These are phyloP conservation scores for Heliopora coerulea DNA, from an alignment of 92 coral and sea anemone genomes.

Conservation along the genomic window DNA sequence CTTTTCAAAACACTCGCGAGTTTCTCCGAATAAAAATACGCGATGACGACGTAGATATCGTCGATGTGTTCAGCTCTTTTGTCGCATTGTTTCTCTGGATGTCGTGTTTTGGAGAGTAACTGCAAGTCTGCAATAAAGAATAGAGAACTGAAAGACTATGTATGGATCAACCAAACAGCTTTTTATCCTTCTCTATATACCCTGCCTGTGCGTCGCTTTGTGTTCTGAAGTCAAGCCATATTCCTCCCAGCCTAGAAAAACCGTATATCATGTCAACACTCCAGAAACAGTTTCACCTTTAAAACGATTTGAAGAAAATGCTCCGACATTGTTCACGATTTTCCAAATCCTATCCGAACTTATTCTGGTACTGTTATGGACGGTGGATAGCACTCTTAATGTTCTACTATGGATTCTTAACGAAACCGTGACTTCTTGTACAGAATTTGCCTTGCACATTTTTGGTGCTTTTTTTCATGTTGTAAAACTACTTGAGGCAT, in stretches of 20 bases:
- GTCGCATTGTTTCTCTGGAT: not conserved
- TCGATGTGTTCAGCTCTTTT: too few species aligned
- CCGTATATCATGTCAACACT: conserved; percentile 1
- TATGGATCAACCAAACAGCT: not conserved
- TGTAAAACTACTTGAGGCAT: conserved; percentile 70
- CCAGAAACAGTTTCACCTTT: conserved; percentile 21
- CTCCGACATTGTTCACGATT: conserved; percentile 27
- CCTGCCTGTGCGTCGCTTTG: not conserved
- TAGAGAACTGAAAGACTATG: not conserved
- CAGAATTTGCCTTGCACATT: conserved; percentile 51
- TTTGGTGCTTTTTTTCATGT: conserved; percentile 57
- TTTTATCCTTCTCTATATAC: conserved; percentile 1
- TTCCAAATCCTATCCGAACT: conserved; percentile 47
- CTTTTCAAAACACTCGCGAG: not conserved
- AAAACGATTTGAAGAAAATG: conserved; percentile 27
- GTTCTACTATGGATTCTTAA: conserved; percentile 57
- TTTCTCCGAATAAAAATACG: not conserved
- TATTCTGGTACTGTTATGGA: conserved; percentile 50
- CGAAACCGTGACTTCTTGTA: conserved; percentile 53
- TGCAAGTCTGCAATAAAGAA: not conserved
- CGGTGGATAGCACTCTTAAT: conserved; percentile 48
- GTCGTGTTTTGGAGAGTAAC: not conserved
- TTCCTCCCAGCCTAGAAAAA: conserved; percentile 20
- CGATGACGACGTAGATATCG: too few species aligned
- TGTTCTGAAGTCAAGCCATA: not conserved